phyloP scores from a whole-genome alignment of 2,888 invertebrate genomes.

The Sipha maydis region DNA sequence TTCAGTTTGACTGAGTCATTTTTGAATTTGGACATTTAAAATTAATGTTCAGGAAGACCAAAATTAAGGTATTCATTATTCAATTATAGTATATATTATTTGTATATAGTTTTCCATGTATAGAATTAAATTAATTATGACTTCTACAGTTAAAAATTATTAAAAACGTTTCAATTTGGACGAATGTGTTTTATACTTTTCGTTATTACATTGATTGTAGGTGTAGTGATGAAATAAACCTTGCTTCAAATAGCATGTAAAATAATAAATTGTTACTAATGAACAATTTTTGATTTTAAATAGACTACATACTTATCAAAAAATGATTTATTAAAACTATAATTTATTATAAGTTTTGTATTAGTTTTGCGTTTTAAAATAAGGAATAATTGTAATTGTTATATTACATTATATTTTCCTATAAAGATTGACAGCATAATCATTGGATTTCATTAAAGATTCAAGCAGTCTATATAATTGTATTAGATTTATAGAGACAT shows the following conservation, averaged over 20 bases:
- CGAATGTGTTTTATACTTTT: too few species aligned
- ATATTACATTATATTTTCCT: too few species aligned
- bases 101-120: background rate
- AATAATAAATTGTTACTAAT: background rate
- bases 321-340: too few species aligned
- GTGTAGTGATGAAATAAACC: background rate
- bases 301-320: too few species aligned
- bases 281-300: too few species aligned
- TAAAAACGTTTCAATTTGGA: background rate
- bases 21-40: conserved; percentile 25
- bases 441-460: too few species aligned
- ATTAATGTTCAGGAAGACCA: conserved; percentile 26
- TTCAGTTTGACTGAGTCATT: background rate
- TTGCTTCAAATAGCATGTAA: background rate
- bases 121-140: background rate
- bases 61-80: background rate
- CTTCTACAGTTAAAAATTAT: background rate
- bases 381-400: too few species aligned
- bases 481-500: too few species aligned
- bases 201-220: background rate
- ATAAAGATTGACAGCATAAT: too few species aligned
- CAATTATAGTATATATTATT: background rate
- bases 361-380: too few species aligned
- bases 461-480: too few species aligned
- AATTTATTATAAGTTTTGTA: too few species aligned